Conservation (phyloP, 2,797 vertebrate species). For the Danionella dracula region DNA sequence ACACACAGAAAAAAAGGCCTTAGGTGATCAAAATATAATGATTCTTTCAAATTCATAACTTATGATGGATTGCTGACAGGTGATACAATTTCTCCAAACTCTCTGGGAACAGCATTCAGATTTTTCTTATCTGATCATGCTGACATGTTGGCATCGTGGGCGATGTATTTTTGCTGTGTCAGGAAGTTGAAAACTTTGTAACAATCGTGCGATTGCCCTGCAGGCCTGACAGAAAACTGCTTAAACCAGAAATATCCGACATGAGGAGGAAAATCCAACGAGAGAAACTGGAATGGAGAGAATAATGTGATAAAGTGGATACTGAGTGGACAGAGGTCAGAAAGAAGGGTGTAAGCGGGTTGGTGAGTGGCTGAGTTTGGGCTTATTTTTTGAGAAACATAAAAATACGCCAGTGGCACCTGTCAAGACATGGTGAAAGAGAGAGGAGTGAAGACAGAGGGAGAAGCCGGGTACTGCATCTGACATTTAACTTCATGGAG, state of each 20-base stretch:
- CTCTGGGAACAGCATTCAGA: background rate
- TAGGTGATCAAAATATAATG: no score
- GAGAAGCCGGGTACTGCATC: slow-evolving; percentile 30
- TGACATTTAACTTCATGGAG: slow-evolving; percentile 37
- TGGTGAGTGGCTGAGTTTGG: slow-evolving; percentile 2
- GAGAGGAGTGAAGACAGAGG: slow-evolving; percentile 5
- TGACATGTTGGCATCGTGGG: background rate
- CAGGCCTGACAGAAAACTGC: slow-evolving; percentile 33
- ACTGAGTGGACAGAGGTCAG: slow-evolving; percentile 9
- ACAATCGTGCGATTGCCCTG: slow-evolving; percentile 20
- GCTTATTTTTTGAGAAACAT: slow-evolving; percentile 19
- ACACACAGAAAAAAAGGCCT: no score
- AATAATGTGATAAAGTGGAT: slow-evolving; percentile 19
- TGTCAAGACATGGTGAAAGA: slow-evolving; percentile 21
- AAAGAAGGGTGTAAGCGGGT: slow-evolving; percentile 8
- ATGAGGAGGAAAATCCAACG: slow-evolving; percentile 1
- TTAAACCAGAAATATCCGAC: slow-evolving; percentile 25
- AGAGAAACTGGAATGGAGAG: slow-evolving; percentile 1
- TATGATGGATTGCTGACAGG: slow-evolving; percentile 12
- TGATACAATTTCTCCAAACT: slow-evolving; percentile 15
- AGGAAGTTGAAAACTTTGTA: slow-evolving; percentile 20
- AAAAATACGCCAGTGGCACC: slow-evolving; percentile 12
- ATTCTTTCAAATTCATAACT: no score
- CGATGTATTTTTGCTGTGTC: slow-evolving; percentile 12
- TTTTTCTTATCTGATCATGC: slow-evolving; percentile 5